Evolutionary conservation across 2,888 invertebrate genomes (phyloP), one percentile per base, ranked within the genome.

Genomic region (Amphimallon solstitiale): DNA sequence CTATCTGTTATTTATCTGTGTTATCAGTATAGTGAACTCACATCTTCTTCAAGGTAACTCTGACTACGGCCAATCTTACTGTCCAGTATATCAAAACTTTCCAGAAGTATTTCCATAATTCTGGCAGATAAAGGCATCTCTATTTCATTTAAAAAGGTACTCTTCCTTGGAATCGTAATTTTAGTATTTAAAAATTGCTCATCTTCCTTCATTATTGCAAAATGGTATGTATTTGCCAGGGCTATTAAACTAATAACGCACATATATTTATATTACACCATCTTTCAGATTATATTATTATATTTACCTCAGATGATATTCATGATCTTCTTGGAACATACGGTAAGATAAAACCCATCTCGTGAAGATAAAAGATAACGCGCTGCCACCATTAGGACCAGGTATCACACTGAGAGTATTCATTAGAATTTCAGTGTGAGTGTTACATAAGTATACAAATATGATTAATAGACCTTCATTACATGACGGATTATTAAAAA

Each of bases 321-420:
- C 68, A 23, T 68, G 71, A 40, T 60, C 68, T 46, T 65, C 67
- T 1, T 49, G 51, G 35, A 59, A 70, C 40, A 45, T 54, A 15
- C 63, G 64, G 14, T 65, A 38, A 3, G 48, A 66, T 3, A 60
- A 65, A 12, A 71, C 52, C 70, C 71, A 71, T 49, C 59, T 65
- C 19, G 65, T 63, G 6, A 72, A 60, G 38, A 72, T 63, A 66
- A 68, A 72, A 21, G 65, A 60, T 45, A 72, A 63, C 21, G 72
- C 72, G 59, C 71, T 71, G 46, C 66, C 67, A 15, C 72, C 72
- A 35, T 69, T 48, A 10, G 72, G 72, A 19, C 72, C 72, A n/a
- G 72, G 72, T 40, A 72, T 71, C 35, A 68, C 48, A 14, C 67
- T 69, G 34, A 72, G 56, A 23, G 67, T 69, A 45, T 68, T 60